A percentile compares a stretch with the other conserved stretches of the same genome.
Evolutionary conservation across 1,140 invertebrate genomes (phyloP).

Genomic region (Bilobella aurantiaca): DNA sequence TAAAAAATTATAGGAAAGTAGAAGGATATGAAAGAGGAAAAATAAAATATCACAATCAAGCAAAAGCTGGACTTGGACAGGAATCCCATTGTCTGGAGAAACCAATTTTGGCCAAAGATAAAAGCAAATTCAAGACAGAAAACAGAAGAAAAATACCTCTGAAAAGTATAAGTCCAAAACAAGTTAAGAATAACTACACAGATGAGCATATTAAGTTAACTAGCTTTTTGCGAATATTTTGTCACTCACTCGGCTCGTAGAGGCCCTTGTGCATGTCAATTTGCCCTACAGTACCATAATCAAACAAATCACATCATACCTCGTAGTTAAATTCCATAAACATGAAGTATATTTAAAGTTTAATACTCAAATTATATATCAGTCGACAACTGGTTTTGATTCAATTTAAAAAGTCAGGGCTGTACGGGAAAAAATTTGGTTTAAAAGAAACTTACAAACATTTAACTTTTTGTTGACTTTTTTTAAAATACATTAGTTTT

Average conservation of each 20-base stretch:
- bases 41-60: too few species aligned
- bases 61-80: neutral
- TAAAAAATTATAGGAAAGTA: too few species aligned
- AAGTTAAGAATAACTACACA: neutral
- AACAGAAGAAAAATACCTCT: neutral
- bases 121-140: neutral
- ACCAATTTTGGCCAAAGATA: neutral
- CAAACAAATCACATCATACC: constrained; percentile 2
- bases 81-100: neutral
- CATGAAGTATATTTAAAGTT: too few species aligned
- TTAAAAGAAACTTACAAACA: too few species aligned
- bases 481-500: too few species aligned
- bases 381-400: too few species aligned
- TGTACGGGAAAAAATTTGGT: too few species aligned
- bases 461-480: too few species aligned
- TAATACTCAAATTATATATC: too few species aligned
- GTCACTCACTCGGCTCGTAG: constrained; percentile 5
- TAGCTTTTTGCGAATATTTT: too few species aligned
- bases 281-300: constrained; percentile 5
- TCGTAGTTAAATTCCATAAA: neutral
- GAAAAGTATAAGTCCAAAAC: neutral
- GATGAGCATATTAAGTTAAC: too few species aligned
- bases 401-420: too few species aligned
- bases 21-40: neutral
- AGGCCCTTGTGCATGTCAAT: constrained; percentile 3